Percentiles rank a stretch among this genome's conserved stretches.
Evolutionary conservation across 2,113 vertebrate species (phyloP).

Genomic region (Arvicanthis niloticus): DNA sequence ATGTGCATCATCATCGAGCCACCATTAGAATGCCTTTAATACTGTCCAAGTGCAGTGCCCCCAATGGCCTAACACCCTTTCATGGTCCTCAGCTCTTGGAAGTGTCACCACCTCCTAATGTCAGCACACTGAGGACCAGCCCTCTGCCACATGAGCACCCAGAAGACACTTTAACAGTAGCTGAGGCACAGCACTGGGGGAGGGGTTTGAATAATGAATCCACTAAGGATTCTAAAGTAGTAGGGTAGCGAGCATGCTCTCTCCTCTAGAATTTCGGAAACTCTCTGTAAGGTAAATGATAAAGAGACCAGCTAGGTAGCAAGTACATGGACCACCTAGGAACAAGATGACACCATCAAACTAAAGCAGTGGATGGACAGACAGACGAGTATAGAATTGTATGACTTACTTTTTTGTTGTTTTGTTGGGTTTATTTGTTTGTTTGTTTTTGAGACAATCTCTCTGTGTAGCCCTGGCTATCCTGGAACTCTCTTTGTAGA

Average conservation of each 20-base stretch:
- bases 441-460: no score
- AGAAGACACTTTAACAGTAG: background rate
- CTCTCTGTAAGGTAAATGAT: background rate
- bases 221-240: background rate
- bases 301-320: background rate
- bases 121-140: background rate
- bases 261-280: background rate
- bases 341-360: background rate
- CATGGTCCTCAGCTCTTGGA: background rate
- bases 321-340: background rate
- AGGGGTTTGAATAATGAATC: background rate
- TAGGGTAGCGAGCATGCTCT: background rate
- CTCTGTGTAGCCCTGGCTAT: no score
- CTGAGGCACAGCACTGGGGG: background rate
- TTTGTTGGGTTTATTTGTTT: no score
- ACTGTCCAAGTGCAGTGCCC: background rate
- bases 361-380: background rate
- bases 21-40: background rate
- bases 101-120: background rate
- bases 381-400: background rate
- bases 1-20: no score
- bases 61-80: background rate
- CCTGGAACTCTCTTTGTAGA: no score
- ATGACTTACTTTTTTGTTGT: background rate
- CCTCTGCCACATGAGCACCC: background rate